phyloP scores from a whole-genome alignment of 2,797 vertebrate species.

The Benthosema pterotum region DNA sequence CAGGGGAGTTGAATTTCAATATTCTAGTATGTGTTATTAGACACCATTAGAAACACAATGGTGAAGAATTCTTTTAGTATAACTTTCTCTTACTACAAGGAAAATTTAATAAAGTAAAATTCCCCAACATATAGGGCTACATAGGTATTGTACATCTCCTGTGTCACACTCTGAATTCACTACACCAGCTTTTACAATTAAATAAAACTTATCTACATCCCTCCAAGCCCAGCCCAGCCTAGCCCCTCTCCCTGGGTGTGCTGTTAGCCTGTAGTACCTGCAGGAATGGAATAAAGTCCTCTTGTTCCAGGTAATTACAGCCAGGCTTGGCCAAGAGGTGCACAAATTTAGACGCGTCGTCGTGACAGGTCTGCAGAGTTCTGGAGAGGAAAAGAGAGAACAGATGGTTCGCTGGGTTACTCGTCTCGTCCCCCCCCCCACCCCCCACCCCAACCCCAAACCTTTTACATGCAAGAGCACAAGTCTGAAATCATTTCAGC shows the following conservation, averaged over 20 bases:
- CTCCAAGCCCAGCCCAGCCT: conserved; percentile 51
- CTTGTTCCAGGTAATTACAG: conserved; percentile 93
- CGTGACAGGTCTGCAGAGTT: conserved; percentile 92
- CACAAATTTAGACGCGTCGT: conserved; percentile 92
- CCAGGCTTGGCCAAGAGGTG: conserved; percentile 93
- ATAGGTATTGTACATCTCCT: no score
- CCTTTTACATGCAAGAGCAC: conserved; percentile 37
- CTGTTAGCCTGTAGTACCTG: conserved; percentile 86
- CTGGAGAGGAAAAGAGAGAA: conserved; percentile 81
- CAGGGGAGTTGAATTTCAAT: no score
- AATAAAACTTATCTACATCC: conserved; percentile 45
- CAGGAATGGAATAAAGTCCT: conserved; percentile 97
- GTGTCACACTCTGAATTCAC: conserved; percentile 15
- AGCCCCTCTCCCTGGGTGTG: conserved; percentile 59
- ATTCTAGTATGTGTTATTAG: no score
- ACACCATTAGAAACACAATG: no score
- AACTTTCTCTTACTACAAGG: no score
- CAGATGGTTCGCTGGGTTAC: conserved; percentile 76
- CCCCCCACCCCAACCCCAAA: conserved; percentile 35
- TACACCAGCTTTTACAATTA: conserved; percentile 42
- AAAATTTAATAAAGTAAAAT: no score
- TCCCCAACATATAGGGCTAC: no score
- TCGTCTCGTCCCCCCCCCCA: conserved; percentile 30
- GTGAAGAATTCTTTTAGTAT: no score
- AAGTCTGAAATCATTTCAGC: conserved; percentile 38